Evolutionary conservation across 2,797 vertebrate genomes (phyloP), one percentile per base, ranked within the genome.

Genomic region (Bucorvus abyssinicus): DNA sequence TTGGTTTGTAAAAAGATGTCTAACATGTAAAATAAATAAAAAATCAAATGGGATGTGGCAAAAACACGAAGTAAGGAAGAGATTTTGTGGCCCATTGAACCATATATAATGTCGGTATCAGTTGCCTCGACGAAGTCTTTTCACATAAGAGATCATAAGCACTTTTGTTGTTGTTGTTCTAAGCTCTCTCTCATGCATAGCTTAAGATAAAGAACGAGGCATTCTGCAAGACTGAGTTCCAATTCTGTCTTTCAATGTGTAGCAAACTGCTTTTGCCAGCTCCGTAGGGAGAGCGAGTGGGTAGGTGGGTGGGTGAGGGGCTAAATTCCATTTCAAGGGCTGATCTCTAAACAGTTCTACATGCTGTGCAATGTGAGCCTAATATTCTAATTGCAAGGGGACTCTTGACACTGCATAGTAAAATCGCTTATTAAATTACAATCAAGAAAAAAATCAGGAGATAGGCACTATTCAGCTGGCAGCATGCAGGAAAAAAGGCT

Each of bases 391-490:
- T 87, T 92, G 71, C 84, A 89, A 90, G 57, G 61, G 78, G 82
- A 89, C 53, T 63, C 78, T 73, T 89, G 77, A 67, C 53, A 88
- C 81, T 84, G 78, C 78, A 60, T 78, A 91, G 90, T 90, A 81
- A 87, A 90, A 80, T 86, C 91, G 87, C 69, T 82, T 92, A 96
- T 93, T 96, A 89, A 97, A 97, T 97, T 97, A 94, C 92, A 96
- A 94, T 97, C 82, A 84, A 79, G 47, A 90, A 80, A 93, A 92
- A 97, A 95, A 92, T 90, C 59, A 87, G 81, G 55, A 92, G 79
- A 67, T 71, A 85, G 90, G 69, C 74, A 63, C 47, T 75, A 65
- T 91, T 95, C 84, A 90, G 63, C 81, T 97, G 87, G 82, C 91
- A 96, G 69, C 80, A 95, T 69, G 79, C 45, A 30, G 3, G 14